Percentiles rank a stretch among this genome's conserved stretches.
phyloP scores from a whole-genome alignment of 2,888 invertebrate genomes.

The Macaria notata region DNA sequence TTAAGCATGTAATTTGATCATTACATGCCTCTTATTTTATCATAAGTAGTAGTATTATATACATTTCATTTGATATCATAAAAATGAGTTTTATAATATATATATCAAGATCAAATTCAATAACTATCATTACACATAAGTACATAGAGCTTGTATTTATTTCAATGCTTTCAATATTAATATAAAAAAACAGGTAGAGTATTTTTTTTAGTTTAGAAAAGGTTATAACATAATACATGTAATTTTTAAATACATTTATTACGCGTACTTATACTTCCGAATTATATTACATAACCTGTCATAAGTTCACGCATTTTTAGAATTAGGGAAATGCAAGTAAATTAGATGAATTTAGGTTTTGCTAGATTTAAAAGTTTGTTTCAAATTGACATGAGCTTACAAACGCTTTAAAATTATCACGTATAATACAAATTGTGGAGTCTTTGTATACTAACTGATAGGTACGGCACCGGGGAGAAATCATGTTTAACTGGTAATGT shows the following conservation, averaged over 20 bases:
- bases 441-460: conserved; percentile 11
- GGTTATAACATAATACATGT: no score
- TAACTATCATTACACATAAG: no score
- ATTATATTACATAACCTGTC: conserved; percentile 4
- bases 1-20: no score
- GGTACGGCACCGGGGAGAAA: conserved; percentile 9
- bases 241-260: not conserved
- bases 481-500: not conserved
- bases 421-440: conserved; percentile 3
- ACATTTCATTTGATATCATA: no score
- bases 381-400: conserved; percentile 66
- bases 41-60: no score
- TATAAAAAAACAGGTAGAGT: no score
- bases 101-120: no score
- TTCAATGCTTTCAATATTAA: no score
- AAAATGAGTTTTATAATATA: no score
- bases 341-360: conserved; percentile 43
- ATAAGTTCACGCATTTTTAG: conserved; percentile 18
- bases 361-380: conserved; percentile 55
- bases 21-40: no score
- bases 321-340: conserved; percentile 7
- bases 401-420: conserved; percentile 56
- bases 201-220: no score
- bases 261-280: conserved; percentile 7
- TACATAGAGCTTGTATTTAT: no score